Base-by-base conservation (phyloP, 1,140 invertebrate genomes). In the Alviniconcha marisindica region DNA sequence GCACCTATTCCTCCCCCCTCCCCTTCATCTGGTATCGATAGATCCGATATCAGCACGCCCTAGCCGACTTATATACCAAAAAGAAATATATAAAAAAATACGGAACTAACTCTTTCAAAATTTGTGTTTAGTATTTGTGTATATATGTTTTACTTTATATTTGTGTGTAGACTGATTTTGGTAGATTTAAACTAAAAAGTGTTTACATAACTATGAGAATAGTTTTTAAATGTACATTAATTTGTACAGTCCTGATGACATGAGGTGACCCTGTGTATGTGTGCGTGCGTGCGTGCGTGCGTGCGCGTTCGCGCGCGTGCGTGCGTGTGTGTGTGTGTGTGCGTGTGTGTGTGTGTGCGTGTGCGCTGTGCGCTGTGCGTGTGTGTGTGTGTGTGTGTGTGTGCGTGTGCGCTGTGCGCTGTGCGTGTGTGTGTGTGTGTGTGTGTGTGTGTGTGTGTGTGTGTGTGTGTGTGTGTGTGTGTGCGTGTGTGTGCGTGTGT, bases 361-460 rank as follows among this genome's bases (percentile, higher is more conserved):
- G 73, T 79, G 42, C 40, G 42, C 14, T n/a, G 24, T 10, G 12
- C 12, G 12, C n/a, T 79, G 40, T 79, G 42, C 12, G 44, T 56
- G 44, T n/a, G 40, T 56, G 21, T 54, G 40, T 38, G 12, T 12
- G 18, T 38, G 10, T 38, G 36, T n/a, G 36, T 24, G 73, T 14
- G n/a, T 38, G 15, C 33, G 18, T 33, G 36, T 38, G 15, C 36
- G 36, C 7, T 51, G 7, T 51, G 48, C 48, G 7, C 7, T 40
- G 73, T 60, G 42, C 40, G 36, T 60, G 42, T 38, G 42, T 40
- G 42, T 81, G 33, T 51, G 33, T 51, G 42, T 51, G 42, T 60
- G 78, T 81, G 36, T 63, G 36, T 54, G 77, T 79, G 21, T 28
- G 51, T 36, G 33, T 71, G 66, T 71, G 28, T 71, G 66, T 31